Conservation (phyloP, 1,140 invertebrate species). For the Onthophagus taurus region DNA sequence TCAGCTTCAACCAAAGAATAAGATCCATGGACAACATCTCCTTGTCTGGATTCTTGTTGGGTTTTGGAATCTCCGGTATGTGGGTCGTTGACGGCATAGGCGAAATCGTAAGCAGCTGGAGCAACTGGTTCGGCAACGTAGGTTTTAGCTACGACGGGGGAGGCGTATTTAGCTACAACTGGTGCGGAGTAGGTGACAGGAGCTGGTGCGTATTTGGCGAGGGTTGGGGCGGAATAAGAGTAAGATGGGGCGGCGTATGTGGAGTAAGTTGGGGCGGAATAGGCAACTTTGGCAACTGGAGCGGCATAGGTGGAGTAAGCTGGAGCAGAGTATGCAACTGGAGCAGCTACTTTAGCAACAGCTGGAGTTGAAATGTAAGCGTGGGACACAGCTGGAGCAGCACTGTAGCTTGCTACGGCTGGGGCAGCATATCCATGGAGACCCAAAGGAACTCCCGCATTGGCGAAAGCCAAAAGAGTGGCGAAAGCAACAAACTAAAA, state of each 20-base stretch:
- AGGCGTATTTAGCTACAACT: constrained; percentile 2
- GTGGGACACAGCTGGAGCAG: constrained; percentile 13
- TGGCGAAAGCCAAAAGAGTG: constrained; percentile 27
- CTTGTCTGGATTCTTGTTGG: constrained; percentile 42
- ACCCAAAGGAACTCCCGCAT: constrained; percentile 23
- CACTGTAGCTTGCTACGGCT: constrained; percentile 11
- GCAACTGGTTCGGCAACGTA: neutral
- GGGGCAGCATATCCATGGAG: constrained; percentile 1
- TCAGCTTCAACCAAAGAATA: constrained; percentile 43
- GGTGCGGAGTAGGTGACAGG: neutral
- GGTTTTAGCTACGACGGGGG: constrained; percentile 4
- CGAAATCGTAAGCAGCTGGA: constrained; percentile 41
- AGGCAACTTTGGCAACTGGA: constrained; percentile 14
- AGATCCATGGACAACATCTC: constrained; percentile 50
- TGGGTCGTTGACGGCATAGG: constrained; percentile 44
- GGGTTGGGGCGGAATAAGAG: constrained; percentile 16
- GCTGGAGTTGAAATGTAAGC: constrained; percentile 12
- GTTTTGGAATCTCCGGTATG: constrained; percentile 44
- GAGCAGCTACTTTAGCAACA: constrained; percentile 18
- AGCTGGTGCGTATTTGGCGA: constrained; percentile 5
- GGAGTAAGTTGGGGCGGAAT: constrained; percentile 12
- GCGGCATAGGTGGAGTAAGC: constrained; percentile 11
- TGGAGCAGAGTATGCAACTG: constrained; percentile 13
- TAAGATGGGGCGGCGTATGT: constrained; percentile 17
- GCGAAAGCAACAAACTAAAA: constrained; percentile 31